Evolutionary conservation across 2,888 invertebrate species (phyloP).

Genomic region (Athrips mouffetella): DNA sequence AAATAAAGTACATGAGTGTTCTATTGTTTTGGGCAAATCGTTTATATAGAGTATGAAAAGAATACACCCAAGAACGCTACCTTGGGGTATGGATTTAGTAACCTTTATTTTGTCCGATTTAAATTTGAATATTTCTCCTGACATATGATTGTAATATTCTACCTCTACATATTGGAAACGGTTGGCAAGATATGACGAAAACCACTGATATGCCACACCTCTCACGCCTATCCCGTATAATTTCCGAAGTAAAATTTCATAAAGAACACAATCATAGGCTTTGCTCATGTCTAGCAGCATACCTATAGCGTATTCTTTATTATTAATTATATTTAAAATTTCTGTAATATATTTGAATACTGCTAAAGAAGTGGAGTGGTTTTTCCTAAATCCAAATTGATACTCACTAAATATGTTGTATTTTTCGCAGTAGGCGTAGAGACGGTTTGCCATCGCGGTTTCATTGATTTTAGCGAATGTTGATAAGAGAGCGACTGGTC

Average conservation of each 20-base stretch:
- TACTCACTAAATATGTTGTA: background rate
- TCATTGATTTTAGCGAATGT: constrained; percentile 10
- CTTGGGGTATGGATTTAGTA: too few species aligned
- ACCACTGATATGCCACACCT: constrained; percentile 16
- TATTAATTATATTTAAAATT: background rate
- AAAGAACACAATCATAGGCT: constrained; percentile 18
- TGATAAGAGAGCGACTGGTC: constrained; percentile 3
- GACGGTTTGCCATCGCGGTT: constrained; percentile 4
- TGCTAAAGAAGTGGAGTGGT: constrained; percentile 6
- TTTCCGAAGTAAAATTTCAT: constrained; percentile 16
- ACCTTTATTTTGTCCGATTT: too few species aligned
- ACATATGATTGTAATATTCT: too few species aligned
- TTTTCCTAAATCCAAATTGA: constrained; percentile 12
- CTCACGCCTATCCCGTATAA: constrained; percentile 17
- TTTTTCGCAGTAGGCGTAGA: constrained; percentile 10
- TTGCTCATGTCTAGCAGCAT: constrained; percentile 19
- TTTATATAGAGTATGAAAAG: too few species aligned
- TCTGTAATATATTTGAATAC: constrained; percentile 9
- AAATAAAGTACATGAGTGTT: too few species aligned
- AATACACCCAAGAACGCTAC: too few species aligned
- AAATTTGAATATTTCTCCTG: too few species aligned
- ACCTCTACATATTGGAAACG: too few species aligned
- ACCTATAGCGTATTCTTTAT: constrained; percentile 11
- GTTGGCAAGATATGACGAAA: constrained; percentile 16
- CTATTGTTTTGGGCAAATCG: too few species aligned